A percentile compares a stretch with the other conserved stretches of the same genome.
These are phyloP conservation scores for Ptilonorhynchus violaceus DNA, from an alignment of 2,113 vertebrate species.

Conservation along the genomic window DNA sequence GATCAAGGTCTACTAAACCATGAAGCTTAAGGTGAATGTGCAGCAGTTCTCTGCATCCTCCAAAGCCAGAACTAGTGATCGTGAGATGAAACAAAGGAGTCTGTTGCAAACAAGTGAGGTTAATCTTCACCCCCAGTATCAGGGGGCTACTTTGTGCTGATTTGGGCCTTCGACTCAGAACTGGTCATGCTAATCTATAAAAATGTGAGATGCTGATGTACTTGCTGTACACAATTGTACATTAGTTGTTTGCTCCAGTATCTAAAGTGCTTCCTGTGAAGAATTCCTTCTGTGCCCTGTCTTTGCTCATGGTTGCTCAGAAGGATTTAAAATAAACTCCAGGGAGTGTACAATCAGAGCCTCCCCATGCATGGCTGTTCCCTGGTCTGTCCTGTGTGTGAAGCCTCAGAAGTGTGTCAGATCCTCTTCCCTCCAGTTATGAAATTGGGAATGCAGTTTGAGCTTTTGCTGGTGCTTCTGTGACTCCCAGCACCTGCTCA, in stretches of 20 bases:
- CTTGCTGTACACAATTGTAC: not conserved
- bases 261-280: conserved; percentile 53
- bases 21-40: not conserved
- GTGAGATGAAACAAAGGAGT: not conserved
- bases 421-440: not conserved
- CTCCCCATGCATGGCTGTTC: not conserved
- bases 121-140: accelerated
- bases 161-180: not conserved
- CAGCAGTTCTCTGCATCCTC: not conserved
- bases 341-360: not conserved
- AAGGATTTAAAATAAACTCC: not conserved
- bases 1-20: not conserved
- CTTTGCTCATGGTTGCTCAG: not conserved
- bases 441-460: not conserved
- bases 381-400: not conserved
- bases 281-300: not conserved
- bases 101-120: not conserved
- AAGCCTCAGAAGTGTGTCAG: conserved; percentile 40
- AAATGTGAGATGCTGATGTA: not conserved
- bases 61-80: not conserved
- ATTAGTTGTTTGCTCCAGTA: not conserved
- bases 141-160: not conserved
- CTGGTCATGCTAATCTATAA: not conserved
- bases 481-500: not conserved
- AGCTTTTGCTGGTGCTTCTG: not conserved